Evolutionary conservation across 2,797 vertebrate species (phyloP), one percentile per base, ranked within the genome.

Genomic region (Gambelia wislizenii): DNA sequence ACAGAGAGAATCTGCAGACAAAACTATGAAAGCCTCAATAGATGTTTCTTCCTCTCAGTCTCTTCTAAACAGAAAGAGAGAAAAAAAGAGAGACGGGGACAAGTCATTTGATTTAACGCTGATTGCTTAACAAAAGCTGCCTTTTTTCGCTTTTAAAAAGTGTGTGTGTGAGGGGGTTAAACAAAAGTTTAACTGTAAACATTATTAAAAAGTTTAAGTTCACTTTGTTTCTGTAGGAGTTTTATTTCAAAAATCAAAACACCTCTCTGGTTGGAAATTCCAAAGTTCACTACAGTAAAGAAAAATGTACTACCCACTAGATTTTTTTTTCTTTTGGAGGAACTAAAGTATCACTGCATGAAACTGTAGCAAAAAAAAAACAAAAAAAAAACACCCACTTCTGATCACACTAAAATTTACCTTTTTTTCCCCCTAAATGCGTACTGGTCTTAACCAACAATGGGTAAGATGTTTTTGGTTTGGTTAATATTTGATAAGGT

Each of bases 221-320:
- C 94, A 96, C 97, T 96, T 96, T 96, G 93, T 96, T 97, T 97
- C 96, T 97, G 96, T 95, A 95, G 94, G 95, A 96, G 96, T 95
- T 95, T 87, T 96, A 96, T 97, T 96, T 97, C 95, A 97, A 94
- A 95, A 97, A 97, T 97, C 96, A 97, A 97, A 97, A 97, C 96
- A 94, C 95, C 95, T 96, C 96, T 97, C 96, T 95, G 95, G 96
- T 97, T 97, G 96, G 96, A 96, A 96, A 95, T 96, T 97, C 95
- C 96, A 95, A 97, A 96, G 87, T 90, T 96, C 94, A 97, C 95
- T 94, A 95, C 96, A 97, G 96, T 96, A 96, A 96, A 95, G 91
- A 96, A 96, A 95, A 96, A 94, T 94, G 94, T 92, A 91, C 93
- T 94, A 93, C 91, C 91, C 89, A 94, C 94, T 83, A 92, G 93